Base-by-base conservation (phyloP, 2,113 vertebrate species). In the Nettapus auritus region DNA sequence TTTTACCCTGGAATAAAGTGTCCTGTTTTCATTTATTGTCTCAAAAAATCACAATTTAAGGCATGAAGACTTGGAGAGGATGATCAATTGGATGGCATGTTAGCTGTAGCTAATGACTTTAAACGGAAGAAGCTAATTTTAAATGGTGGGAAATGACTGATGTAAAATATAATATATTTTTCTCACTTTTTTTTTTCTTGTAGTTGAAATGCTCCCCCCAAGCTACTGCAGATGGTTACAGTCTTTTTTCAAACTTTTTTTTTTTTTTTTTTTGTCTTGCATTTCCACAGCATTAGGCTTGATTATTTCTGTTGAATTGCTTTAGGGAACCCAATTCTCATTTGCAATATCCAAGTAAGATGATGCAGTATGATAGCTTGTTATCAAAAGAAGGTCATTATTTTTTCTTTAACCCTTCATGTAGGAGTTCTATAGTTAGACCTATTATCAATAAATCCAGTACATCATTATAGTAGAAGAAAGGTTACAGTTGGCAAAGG, bases 281-380 rank as follows among this genome's bases (percentile, higher is more conserved):
- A 60, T 94, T 97, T 96, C 76, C 69, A 89, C 68, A 90, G 88
- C 38, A 90, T 91, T 95, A 94, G 57, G 42, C 76, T 92, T 88
- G 60, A 91, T 95, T 90, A 91, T 90, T 96, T 95, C 73, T 88
- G 76, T 90, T 75, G 73, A 89, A 92, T 84, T 91, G 88, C 96
- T 94, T 75, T 83, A 93, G 94, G 93, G 93, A 92, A 62, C 33
- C 52, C 56, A 93, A 70, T 66, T 31, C 3, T 90, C 73, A 68
- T 94, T 93, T 93, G 76, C 64, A 91, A 26, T 77, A 91, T 77
- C 73, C 18, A 34, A 94, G 52, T 18, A 77, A 42, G 68, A 83
- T 70, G 56, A 94, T 95, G 79, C 40, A 75, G 33, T 78, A 28
- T 60, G 91, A 90, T 91, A 78, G 64, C 40, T 73, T 76, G 53